Conservation (phyloP, 2,113 vertebrate genomes). For the Cariama cristata region DNA sequence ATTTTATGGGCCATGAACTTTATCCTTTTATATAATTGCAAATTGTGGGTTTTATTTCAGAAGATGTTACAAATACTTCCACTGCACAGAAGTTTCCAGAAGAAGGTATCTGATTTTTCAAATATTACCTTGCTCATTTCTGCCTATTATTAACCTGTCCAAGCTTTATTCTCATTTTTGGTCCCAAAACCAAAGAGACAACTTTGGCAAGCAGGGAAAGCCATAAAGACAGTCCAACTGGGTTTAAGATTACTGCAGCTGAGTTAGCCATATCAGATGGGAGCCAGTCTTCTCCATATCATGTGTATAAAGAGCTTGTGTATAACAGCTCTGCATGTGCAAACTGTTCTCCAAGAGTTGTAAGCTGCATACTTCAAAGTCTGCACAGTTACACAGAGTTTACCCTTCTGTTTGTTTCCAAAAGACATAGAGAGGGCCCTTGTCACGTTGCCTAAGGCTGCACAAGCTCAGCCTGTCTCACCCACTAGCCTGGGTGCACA, state of each 20-base stretch:
- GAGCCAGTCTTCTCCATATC: background rate
- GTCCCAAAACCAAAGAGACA: conserved; percentile 14
- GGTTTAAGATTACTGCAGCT: background rate
- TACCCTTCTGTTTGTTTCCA: background rate
- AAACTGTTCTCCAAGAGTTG: background rate
- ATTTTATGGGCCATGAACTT: background rate
- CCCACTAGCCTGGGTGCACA: background rate
- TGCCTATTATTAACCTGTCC: background rate
- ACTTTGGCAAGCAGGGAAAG: background rate
- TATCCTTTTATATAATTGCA: background rate
- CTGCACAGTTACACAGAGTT: background rate
- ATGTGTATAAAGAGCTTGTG: background rate
- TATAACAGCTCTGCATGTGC: background rate
- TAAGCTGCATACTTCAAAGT: background rate
- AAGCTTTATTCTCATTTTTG: background rate
- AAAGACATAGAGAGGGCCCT: background rate
- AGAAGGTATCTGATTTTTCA: conserved; percentile 4
- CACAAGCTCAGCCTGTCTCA: background rate
- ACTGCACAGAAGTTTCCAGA: background rate
- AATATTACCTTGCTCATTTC: conserved; percentile 1
- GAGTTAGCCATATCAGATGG: background rate
- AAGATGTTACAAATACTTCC: background rate
- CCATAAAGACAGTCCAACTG: background rate
- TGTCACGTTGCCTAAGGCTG: background rate
- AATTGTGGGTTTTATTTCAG: background rate